A percentile compares a stretch with the other conserved stretches of the same genome.
phyloP scores from a whole-genome alignment of 1,140 invertebrate genomes.

The Pogonomyrmex californicus region DNA sequence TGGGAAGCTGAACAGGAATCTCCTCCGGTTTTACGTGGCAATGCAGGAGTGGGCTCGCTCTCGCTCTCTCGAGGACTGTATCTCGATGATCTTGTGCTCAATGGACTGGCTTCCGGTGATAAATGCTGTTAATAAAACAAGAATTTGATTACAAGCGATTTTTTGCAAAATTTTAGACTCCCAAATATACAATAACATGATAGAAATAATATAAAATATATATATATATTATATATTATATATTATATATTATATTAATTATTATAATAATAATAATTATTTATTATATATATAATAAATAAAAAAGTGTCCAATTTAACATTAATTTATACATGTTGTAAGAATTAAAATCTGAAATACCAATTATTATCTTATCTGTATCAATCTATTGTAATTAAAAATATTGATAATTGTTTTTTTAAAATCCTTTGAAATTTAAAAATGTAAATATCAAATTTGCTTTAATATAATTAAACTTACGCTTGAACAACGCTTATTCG shows the following conservation, averaged over 20 bases:
- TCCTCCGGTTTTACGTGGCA: constrained; percentile 82
- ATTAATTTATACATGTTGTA: neutral
- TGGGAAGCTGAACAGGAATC: constrained; percentile 84
- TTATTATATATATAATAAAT: too few relatives aligned
- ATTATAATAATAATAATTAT: too few relatives aligned
- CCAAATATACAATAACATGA: neutral
- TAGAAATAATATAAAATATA: neutral
- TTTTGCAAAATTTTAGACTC: neutral
- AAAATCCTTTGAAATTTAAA: neutral
- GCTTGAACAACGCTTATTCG: constrained; percentile 83
- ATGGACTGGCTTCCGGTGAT: constrained; percentile 85
- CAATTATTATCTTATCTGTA: neutral
- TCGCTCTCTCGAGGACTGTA: constrained; percentile 86
- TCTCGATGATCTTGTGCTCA: constrained; percentile 85
- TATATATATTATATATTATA: too few relatives aligned
- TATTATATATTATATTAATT: too few relatives aligned
- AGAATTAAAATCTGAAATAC: neutral
- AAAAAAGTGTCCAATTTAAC: too few relatives aligned
- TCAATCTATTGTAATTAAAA: neutral
- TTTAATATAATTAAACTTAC: constrained; percentile 74
- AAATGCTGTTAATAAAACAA: constrained; percentile 78
- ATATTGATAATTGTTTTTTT: neutral
- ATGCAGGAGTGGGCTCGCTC: constrained; percentile 85
- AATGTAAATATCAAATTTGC: neutral
- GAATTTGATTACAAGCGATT: constrained; percentile 22